A percentile compares a stretch with the other conserved stretches of the same genome.
These are phyloP conservation scores for Popillia japonica DNA, from an alignment of 1,140 invertebrate species.

Conservation along the genomic window DNA sequence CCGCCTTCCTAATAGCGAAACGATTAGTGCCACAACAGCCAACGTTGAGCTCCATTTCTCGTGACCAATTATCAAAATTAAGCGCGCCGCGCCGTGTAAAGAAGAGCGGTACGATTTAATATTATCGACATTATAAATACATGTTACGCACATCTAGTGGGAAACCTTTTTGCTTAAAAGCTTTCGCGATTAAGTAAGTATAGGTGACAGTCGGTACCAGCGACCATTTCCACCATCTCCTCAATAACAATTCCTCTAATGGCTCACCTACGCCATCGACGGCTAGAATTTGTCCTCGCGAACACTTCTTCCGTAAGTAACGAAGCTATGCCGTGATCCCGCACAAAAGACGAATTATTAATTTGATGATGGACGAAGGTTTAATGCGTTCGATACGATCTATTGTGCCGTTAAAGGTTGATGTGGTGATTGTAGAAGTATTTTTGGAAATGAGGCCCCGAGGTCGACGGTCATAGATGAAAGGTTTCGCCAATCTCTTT, in stretches of 20 bases:
- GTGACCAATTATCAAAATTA: conserved; percentile 17
- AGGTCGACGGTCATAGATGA: background rate
- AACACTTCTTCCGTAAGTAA: conserved; percentile 17
- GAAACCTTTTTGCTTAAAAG: conserved; percentile 19
- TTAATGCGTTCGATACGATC: background rate
- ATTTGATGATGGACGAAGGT: background rate
- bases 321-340: conserved; percentile 12
- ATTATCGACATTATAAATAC: background rate
- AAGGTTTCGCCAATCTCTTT: background rate
- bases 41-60: background rate
- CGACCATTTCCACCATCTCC: conserved; percentile 6
- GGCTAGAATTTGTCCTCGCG: conserved; percentile 1
- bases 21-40: background rate
- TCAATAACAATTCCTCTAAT: background rate
- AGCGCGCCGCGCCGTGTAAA: background rate
- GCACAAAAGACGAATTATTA: conserved; percentile 10
- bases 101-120: background rate
- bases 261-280: background rate
- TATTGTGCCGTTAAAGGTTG: background rate
- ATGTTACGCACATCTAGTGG: background rate
- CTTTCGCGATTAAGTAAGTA: conserved; percentile 19
- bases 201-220: conserved; percentile 25
- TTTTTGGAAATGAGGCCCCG: background rate
- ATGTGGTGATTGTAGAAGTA: too few species aligned
- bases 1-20: background rate